phyloP scores from a whole-genome alignment of 2,113 vertebrate genomes.

The Serilophus lunatus region DNA sequence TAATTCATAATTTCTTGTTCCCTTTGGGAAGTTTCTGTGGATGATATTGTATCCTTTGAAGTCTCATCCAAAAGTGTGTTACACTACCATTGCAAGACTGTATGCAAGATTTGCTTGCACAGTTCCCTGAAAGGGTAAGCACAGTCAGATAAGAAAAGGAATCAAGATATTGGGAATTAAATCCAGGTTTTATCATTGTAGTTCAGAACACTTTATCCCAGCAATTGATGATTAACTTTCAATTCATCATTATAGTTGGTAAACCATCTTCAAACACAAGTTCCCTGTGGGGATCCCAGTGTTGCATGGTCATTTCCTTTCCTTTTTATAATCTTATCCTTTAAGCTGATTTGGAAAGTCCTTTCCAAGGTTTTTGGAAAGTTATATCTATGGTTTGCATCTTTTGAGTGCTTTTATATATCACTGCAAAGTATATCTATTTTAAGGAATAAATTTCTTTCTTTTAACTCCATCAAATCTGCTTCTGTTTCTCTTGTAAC shows the following conservation, averaged over 20 bases:
- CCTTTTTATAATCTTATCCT: not conserved
- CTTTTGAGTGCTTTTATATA: not conserved
- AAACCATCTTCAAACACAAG: constrained; percentile 48
- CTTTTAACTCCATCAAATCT: not conserved
- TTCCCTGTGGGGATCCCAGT: not conserved
- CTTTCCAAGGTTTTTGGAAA: not conserved
- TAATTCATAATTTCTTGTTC: not conserved
- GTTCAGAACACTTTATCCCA: constrained; percentile 28
- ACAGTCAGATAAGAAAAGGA: not conserved
- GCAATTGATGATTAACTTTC: not conserved
- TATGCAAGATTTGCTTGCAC: not conserved
- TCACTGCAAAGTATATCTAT: not conserved
- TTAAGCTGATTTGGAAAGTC: constrained; percentile 22
- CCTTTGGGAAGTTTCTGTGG: not conserved
- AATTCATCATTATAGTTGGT: not conserved
- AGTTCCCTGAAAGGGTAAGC: not conserved
- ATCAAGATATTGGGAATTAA: constrained; percentile 49
- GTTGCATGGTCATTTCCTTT: not conserved
- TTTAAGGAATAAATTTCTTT: not conserved
- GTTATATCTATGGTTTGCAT: not conserved
- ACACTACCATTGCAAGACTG: not conserved
- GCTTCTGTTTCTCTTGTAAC: not conserved
- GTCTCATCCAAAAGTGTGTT: not conserved
- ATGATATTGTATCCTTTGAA: not conserved
- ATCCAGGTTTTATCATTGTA: constrained; percentile 27